Percentiles rank a stretch among this genome's conserved stretches.
Conservation (phyloP, 2,888 invertebrate species). For the Steinernema carpocapsae region DNA sequence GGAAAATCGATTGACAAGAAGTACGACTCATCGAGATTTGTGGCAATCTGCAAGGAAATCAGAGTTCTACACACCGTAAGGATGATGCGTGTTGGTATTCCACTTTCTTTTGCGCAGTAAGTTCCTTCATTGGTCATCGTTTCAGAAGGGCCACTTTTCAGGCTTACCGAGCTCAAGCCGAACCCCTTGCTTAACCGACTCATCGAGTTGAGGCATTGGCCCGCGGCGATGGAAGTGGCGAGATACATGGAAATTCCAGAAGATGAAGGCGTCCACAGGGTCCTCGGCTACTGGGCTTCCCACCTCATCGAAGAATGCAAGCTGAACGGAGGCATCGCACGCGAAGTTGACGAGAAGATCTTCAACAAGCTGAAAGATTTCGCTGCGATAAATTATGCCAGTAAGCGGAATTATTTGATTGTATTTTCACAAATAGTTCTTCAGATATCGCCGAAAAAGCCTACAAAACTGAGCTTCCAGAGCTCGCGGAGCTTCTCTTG, state of each 20-base stretch:
- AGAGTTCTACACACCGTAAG: conserved; percentile 46
- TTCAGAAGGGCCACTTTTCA: too few relatives aligned
- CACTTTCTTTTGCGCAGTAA: conserved; percentile 45
- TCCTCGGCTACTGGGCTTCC: conserved; percentile 48
- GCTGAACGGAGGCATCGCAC: conserved; percentile 8
- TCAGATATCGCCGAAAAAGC: conserved; percentile 48
- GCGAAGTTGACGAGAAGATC: conserved; percentile 42
- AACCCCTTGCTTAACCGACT: conserved; percentile 45
- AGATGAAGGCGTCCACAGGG: conserved; percentile 34
- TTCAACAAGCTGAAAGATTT: conserved; percentile 39
- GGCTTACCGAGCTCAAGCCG: conserved; percentile 42
- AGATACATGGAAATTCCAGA: conserved; percentile 42
- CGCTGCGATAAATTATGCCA: conserved; percentile 44
- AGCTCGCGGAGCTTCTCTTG: conserved; percentile 44
- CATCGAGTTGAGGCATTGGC: conserved; percentile 44
- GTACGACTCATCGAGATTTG: conserved; percentile 43
- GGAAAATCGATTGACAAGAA: conserved; percentile 34
- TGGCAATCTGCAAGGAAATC: conserved; percentile 39
- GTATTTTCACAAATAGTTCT: not conserved
- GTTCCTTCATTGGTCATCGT: not conserved
- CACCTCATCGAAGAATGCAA: conserved; percentile 38
- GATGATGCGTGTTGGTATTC: conserved; percentile 42
- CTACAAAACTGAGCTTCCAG: conserved; percentile 39
- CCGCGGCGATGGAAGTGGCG: conserved; percentile 44
- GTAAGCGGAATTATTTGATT: conserved; percentile 27